Conservation (phyloP, 1,140 invertebrate genomes). For the Drosophila nikananu region DNA sequence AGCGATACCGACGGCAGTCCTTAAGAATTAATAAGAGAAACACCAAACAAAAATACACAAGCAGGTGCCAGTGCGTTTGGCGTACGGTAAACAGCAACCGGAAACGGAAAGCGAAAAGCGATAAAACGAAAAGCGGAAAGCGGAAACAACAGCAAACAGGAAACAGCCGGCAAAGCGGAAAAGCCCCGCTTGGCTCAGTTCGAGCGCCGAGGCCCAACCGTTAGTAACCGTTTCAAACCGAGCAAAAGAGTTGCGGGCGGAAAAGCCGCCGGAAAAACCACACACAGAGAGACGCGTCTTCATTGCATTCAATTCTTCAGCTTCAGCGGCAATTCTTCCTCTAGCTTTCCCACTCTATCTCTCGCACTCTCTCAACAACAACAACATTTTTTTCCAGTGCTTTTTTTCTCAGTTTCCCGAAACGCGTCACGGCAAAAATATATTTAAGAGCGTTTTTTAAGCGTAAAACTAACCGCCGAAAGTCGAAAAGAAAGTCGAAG, state of each 20-base stretch:
- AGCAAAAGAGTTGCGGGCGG: conserved; percentile 16
- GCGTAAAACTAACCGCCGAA: conserved; percentile 33
- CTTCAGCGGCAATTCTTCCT: background rate
- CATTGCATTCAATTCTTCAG: background rate
- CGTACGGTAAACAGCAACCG: conserved; percentile 1
- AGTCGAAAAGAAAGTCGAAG: conserved; percentile 5
- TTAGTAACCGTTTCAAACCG: conserved; percentile 10
- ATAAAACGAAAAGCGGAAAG: background rate
- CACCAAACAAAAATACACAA: background rate
- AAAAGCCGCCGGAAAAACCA: conserved; percentile 15
- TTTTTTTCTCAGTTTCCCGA: conserved; percentile 73
- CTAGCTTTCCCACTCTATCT: background rate
- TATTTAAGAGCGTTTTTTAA: conserved; percentile 32
- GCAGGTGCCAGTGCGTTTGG: conserved; percentile 1
- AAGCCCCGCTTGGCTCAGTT: conserved; percentile 26
- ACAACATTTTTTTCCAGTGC: conserved; percentile 71
- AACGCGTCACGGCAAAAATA: conserved; percentile 22
- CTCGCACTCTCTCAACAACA: background rate
- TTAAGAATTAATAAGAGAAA: background rate
- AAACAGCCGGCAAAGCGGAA: conserved; percentile 28
- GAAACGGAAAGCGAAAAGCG: background rate
- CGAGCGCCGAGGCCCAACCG: conserved; percentile 31
- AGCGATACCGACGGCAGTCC: conserved; percentile 1
- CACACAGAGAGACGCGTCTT: conserved; percentile 1
- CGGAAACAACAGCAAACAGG: conserved; percentile 6